phyloP scores from a whole-genome alignment of 2,113 vertebrate genomes.

The Pan paniscus region DNA sequence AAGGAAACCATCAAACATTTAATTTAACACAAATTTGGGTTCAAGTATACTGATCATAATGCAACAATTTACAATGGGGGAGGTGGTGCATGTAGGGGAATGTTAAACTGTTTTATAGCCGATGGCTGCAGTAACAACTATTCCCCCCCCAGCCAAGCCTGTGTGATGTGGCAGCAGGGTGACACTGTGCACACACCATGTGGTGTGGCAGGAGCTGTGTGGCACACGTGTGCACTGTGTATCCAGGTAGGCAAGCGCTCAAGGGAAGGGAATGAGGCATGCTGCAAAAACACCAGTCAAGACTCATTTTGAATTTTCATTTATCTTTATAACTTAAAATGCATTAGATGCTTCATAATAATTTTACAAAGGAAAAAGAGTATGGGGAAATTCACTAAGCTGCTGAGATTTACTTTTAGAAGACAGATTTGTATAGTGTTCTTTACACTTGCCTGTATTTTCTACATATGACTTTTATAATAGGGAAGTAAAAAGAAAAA shows the following conservation, averaged over 20 bases:
- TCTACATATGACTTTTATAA: neutral
- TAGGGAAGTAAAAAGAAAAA: no score
- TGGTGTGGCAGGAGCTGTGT: no score
- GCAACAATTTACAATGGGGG: fast-evolving
- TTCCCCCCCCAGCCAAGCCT: neutral
- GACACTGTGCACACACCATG: neutral
- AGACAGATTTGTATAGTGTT: fast-evolving
- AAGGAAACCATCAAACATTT: neutral
- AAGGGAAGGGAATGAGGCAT: neutral
- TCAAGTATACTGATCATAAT: neutral
- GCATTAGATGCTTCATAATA: fast-evolving
- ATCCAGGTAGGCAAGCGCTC: neutral
- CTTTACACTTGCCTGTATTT: neutral
- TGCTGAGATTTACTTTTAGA: fast-evolving
- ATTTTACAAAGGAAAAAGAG: neutral
- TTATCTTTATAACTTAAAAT: neutral
- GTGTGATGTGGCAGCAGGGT: neutral
- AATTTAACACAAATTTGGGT: no score
- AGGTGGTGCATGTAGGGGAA: neutral
- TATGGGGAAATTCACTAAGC: fast-evolving
- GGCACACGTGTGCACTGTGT: neutral
- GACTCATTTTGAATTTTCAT: neutral
- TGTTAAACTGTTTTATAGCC: fast-evolving
- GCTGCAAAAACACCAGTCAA: neutral
- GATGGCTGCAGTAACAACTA: no score